These are phyloP conservation scores for Philotrypesis tridentata DNA, from an alignment of 1,140 invertebrate species.

Conservation along the genomic window DNA sequence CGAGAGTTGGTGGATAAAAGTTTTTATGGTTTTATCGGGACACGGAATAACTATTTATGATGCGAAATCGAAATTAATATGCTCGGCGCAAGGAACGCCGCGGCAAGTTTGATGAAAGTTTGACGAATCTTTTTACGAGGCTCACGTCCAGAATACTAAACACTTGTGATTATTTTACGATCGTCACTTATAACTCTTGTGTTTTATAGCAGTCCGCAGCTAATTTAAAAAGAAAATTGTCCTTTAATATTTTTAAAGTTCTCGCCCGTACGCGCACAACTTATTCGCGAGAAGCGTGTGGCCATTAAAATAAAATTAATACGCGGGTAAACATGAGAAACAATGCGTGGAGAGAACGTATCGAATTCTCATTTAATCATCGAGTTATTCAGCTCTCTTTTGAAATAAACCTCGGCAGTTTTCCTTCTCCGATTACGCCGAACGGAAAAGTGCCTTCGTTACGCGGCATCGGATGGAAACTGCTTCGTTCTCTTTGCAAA, in stretches of 20 bases:
- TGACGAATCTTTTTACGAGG: conserved; percentile 46
- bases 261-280: too few relatives aligned
- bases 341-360: neutral
- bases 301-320: too few relatives aligned
- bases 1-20: neutral
- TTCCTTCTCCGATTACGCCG: neutral
- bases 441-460: conserved; percentile 36
- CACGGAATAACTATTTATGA: neutral
- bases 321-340: neutral
- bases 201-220: neutral
- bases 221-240: neutral
- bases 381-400: conserved; percentile 1
- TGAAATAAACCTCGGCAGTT: conserved; percentile 35
- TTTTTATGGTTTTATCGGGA: neutral
- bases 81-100: conserved; percentile 21
- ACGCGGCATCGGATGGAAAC: conserved; percentile 16
- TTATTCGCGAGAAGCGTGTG: too few relatives aligned
- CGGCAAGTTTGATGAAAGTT: conserved; percentile 43
- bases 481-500: conserved; percentile 13
- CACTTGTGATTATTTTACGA: conserved; percentile 41
- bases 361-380: conserved; percentile 17
- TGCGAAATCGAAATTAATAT: conserved; percentile 37
- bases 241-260: too few relatives aligned
- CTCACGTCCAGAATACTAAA: conserved; percentile 23
- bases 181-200: conserved; percentile 12